Base-by-base conservation (phyloP, 2,797 vertebrate species). In the Galaxias olidus region DNA sequence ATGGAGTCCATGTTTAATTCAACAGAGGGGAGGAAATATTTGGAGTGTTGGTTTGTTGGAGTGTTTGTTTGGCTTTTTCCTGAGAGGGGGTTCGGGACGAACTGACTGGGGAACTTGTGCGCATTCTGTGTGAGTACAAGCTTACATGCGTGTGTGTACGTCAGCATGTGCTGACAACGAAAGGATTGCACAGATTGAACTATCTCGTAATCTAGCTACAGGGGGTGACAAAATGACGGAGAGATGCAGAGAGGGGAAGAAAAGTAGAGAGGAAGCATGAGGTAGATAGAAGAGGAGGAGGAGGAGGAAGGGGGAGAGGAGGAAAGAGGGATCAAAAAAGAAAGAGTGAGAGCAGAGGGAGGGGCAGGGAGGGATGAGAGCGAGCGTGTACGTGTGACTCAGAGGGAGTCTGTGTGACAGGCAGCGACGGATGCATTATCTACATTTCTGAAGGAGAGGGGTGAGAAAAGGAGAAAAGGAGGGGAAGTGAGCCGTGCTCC, bases 1-100 rank as follows among this genome's bases (percentile, higher is more conserved):
- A 90, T 91, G 89, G 91, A 75, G 78, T 77, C 77, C 85, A 88
- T 91, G 86, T 90, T 92, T 90, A 90, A 91, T 91, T 90, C 84
- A 90, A 88, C 84, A 88, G 86, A 85, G 83, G 88, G 85, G 84
- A 84, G 87, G 84, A 88, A 87, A 59, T 82, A 87, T 89, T 80
- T 76, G 82, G 85, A 77, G 85, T 77, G 76, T 84, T 75, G 75
- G 78, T 81, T 83, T 81, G 73, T 73, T 76, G 75, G 70, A 70
- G 73, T 80, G 72, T 84, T 82, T 74, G 77, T 82, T 84, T 80
- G 79, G 66, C 64, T 51, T 68, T 86, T 86, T 83, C 86, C 83
- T 88, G 84, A 84, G 88, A 87, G 84, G 82, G 59, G 60, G 71
- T 72, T 70, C 66, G 68, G 44, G 74, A 72, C 63, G 51, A 48